A percentile compares a stretch with the other conserved stretches of the same genome.
These are phyloP conservation scores for Aricia artaxerxes DNA, from an alignment of 2,888 invertebrate species.

Conservation along the genomic window DNA sequence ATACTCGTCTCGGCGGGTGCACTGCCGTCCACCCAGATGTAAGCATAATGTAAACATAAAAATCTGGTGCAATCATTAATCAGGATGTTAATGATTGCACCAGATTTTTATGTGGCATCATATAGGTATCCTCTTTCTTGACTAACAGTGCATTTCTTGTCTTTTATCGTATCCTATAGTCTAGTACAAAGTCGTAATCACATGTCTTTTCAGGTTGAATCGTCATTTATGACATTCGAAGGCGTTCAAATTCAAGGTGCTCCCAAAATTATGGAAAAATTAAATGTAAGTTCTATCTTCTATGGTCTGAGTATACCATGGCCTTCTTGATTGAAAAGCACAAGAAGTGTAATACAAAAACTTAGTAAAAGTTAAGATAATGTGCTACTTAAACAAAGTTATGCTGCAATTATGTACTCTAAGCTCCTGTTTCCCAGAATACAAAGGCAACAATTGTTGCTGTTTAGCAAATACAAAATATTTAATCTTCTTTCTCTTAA, in stretches of 20 bases:
- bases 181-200: conserved; percentile 6
- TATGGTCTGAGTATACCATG: not conserved
- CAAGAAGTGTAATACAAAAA: too few species aligned
- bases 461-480: too few species aligned
- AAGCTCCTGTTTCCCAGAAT: too few species aligned
- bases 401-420: too few species aligned
- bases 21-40: too few species aligned
- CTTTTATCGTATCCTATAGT: not conserved
- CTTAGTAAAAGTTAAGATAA: too few species aligned
- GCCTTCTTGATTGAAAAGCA: too few species aligned
- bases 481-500: conserved; percentile 22
- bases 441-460: too few species aligned
- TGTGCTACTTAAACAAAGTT: too few species aligned
- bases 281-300: conserved; percentile 85
- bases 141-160: not conserved
- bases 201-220: conserved; percentile 85
- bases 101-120: not conserved
- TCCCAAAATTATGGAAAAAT: conserved; percentile 96
- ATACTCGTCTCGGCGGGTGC: too few species aligned
- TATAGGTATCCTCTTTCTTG: not conserved
- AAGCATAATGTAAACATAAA: not conserved
- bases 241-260: conserved; percentile 96
- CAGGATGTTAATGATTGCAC: not conserved
- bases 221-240: conserved; percentile 98
- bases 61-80: not conserved